A percentile compares a stretch with the other conserved stretches of the same genome.
These are phyloP conservation scores for Halcyon malimbica DNA, from an alignment of 2,113 vertebrate species.

Conservation along the genomic window DNA sequence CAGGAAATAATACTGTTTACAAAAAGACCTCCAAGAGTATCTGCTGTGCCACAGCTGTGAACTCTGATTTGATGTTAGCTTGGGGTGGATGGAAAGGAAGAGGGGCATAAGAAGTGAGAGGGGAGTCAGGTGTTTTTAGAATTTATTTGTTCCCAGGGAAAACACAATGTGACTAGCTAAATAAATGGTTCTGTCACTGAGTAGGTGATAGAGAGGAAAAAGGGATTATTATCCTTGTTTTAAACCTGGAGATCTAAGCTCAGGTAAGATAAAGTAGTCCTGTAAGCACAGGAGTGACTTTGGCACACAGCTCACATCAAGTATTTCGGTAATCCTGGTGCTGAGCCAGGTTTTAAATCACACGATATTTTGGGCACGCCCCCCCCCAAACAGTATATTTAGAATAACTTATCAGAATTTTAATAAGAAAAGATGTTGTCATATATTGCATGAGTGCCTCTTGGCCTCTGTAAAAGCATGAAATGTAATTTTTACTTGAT, in stretches of 20 bases:
- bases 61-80: neutral
- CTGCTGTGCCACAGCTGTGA: neutral
- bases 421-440: neutral
- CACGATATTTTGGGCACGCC: neutral
- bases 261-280: neutral
- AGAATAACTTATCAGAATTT: neutral
- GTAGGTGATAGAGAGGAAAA: neutral
- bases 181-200: neutral
- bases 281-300: neutral
- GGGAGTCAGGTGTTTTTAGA: neutral
- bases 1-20: neutral
- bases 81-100: neutral
- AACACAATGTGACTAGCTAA: neutral
- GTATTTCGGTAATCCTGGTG: neutral
- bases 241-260: neutral
- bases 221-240: neutral
- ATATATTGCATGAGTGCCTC: neutral
- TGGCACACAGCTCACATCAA: neutral
- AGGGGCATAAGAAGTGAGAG: neutral
- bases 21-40: neutral
- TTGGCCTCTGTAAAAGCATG: neutral
- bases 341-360: neutral
- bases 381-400: neutral
- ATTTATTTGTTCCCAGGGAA: neutral
- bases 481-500: neutral